Evolutionary conservation across 2,797 vertebrate genomes (phyloP).

Genomic region (Tauraco hartlaubi): DNA sequence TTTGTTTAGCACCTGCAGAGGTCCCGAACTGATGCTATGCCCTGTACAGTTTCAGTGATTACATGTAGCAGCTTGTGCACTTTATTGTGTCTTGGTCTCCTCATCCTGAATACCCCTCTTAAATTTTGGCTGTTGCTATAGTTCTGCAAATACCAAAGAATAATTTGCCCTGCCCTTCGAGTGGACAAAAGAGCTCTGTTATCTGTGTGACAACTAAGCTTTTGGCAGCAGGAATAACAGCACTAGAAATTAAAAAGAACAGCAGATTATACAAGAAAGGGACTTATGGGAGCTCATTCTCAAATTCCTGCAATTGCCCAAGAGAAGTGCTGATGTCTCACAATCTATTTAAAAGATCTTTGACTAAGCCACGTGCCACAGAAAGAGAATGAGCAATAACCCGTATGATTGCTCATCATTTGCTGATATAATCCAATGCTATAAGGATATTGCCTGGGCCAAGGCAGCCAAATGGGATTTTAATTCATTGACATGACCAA

Average conservation of each 20-base stretch:
- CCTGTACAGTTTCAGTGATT: neutral
- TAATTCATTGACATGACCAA: neutral
- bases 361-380: neutral
- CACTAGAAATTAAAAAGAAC: neutral
- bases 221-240: neutral
- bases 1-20: neutral
- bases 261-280: neutral
- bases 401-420: neutral
- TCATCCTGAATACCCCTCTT: neutral
- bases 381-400: neutral
- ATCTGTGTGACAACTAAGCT: neutral
- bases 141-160: neutral
- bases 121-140: neutral
- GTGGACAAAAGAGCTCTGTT: neutral
- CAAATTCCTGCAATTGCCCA: neutral
- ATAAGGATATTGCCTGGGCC: neutral
- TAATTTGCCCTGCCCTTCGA: neutral
- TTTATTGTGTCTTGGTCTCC: neutral
- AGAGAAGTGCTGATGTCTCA: neutral
- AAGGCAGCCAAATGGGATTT: neutral
- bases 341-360: neutral
- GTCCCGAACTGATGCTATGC: rapidly evolving
- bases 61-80: neutral
- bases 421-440: neutral
- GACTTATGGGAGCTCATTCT: neutral